phyloP scores from a whole-genome alignment of 2,797 vertebrate species.

The Champsocephalus gunnari region DNA sequence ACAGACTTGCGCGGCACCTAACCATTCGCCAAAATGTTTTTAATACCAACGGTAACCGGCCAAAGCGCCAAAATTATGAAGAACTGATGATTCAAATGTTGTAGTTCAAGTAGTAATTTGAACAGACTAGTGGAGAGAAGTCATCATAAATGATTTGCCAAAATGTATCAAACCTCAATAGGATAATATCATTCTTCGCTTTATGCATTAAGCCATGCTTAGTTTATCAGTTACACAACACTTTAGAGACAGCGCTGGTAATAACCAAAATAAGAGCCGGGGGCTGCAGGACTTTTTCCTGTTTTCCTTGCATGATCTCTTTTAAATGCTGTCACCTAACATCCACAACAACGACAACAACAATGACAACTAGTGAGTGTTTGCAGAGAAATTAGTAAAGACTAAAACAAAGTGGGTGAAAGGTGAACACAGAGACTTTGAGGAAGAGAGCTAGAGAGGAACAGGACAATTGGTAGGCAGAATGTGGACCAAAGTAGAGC shows the following conservation, averaged over 20 bases:
- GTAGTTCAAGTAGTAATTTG: not conserved
- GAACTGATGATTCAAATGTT: no score
- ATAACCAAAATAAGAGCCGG: constrained; percentile 12
- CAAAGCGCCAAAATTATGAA: no score
- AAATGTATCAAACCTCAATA: not conserved
- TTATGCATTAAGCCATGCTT: not conserved
- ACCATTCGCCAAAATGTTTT: no score
- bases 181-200: not conserved
- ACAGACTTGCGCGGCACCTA: no score
- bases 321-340: not conserved
- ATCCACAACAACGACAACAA: not conserved
- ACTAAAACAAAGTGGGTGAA: constrained; percentile 9
- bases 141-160: not conserved
- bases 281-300: constrained; percentile 11
- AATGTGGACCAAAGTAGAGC: constrained; percentile 80
- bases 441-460: not conserved
- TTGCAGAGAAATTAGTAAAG: not conserved
- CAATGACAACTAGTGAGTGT: not conserved
- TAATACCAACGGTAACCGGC: no score
- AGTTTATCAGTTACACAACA: constrained; percentile 16
- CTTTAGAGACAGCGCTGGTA: not conserved
- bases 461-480: constrained; percentile 4
- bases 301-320: constrained; percentile 5
- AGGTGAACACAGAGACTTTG: not conserved
- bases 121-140: not conserved